Evolutionary conservation across 2,888 invertebrate species (phyloP), one percentile per base, ranked within the genome.

Genomic region (Lasioglossum marginatum): DNA sequence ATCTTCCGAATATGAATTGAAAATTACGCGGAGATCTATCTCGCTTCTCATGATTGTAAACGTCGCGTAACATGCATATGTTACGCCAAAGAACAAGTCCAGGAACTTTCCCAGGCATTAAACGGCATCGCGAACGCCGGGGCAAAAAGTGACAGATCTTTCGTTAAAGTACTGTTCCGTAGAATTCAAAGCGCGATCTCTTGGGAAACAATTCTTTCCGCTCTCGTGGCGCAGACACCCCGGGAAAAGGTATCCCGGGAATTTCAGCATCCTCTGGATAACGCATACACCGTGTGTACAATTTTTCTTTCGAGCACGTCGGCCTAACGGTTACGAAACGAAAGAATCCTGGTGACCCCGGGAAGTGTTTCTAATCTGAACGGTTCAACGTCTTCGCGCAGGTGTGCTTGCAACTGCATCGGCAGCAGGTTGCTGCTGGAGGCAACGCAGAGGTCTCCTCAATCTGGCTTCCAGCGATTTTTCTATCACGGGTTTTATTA

Each of bases 61-160:
- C 31, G 63, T 16, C 63, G 80, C 80, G 68, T 84, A 83, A 82
- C 81, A 48, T 52, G 77, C 45, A 48, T 60, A 70, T 19, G n/a
- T n/a, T n/a, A 83, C 71, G 48, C 57, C 73, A 74, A 73, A 43
- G 34, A 76, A 81, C 80, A 27, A 81, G 74, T 45, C 43, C 31
- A 72, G 80, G 63, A 90, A 89, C 86, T 83, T 88, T 90, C 88
- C 79, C 90, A 89, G 68, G 66, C 81, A 74, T 77, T 79, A 45
- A 82, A 89, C 81, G 72, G 48, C 63, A 23, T 40, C 60, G 82
- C 14, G 78, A 76, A 71, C 74, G 34, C 72, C 57, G 57, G 19
- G 8, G 77, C 48, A 81, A 85, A 82, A 87, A 83, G 81, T 66
- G 83, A 86, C 88, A 74, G 83, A 84, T 85, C 79, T 82, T 88